Percentiles rank a stretch among this genome's conserved stretches.
Conservation (phyloP, 2,113 vertebrate species). For the Lepus americanus region DNA sequence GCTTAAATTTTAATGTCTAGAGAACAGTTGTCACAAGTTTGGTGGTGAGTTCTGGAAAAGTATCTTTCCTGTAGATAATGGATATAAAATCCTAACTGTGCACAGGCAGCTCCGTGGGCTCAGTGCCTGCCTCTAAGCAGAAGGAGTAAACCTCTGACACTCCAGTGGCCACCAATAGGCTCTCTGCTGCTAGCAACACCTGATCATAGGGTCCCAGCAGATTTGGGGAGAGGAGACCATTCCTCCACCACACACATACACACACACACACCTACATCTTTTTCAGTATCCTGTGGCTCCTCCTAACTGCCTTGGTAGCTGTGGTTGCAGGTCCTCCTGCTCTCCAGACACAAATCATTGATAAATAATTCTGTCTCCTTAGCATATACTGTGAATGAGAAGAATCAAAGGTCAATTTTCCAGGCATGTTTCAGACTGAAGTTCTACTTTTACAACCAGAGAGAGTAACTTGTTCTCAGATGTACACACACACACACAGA, state of each 20-base stretch:
- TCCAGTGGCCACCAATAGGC: not conserved
- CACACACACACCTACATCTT: not conserved
- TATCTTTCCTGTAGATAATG: not conserved
- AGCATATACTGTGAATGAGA: not conserved
- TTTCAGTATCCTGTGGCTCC: no score
- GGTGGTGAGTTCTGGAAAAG: not conserved
- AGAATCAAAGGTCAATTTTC: not conserved
- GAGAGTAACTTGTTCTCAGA: slow-evolving; percentile 2
- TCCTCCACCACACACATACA: not conserved
- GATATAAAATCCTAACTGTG: not conserved
- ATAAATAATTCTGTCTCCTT: not conserved
- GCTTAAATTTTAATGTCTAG: not conserved
- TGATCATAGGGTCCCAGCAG: not conserved
- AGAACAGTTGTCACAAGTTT: not conserved
- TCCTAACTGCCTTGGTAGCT: not conserved
- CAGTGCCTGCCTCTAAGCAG: not conserved
- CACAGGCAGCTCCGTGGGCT: not conserved
- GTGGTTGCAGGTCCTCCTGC: not conserved
- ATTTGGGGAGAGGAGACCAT: not conserved
- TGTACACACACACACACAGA: not conserved
- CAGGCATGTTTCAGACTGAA: not conserved
- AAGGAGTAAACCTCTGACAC: not conserved
- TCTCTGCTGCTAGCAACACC: not conserved
- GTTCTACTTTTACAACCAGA: not conserved
- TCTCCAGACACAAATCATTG: not conserved